Evolutionary conservation across 2,113 vertebrate species (phyloP).

Genomic region (Tragelaphus imberbis): DNA sequence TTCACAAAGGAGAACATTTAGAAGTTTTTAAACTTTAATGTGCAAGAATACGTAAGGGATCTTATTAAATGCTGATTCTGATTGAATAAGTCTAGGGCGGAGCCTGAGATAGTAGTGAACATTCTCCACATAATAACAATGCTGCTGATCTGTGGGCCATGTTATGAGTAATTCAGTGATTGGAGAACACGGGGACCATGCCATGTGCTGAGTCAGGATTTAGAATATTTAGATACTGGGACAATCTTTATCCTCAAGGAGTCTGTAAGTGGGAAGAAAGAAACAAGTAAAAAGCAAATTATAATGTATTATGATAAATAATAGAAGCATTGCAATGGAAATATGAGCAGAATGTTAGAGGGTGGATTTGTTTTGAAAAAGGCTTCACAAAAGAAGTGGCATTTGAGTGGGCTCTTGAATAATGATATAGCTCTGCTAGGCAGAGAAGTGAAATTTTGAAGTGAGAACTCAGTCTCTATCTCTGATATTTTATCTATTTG

Average conservation of each 20-base stretch:
- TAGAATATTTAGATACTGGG: not conserved
- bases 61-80: not conserved
- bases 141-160: not conserved
- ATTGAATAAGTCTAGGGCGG: not conserved
- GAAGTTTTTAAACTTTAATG: not conserved
- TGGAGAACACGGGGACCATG: rapidly evolving
- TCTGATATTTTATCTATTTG: not conserved
- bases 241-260: not conserved
- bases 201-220: not conserved
- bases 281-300: not conserved
- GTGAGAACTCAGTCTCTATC: not conserved
- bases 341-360: not conserved
- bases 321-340: not conserved
- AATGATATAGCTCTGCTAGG: not conserved
- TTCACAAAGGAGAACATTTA: not conserved
- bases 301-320: not conserved
- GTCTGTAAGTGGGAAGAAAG: not conserved
- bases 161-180: not conserved
- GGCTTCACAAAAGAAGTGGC: not conserved
- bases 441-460: not conserved
- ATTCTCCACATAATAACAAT: rapidly evolving
- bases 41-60: not conserved
- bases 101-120: not conserved
- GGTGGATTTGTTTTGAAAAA: not conserved
- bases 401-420: not conserved